Evolutionary conservation across 1,140 invertebrate species (phyloP), one percentile per base, ranked within the genome.

Genomic region (Drosophila orena): DNA sequence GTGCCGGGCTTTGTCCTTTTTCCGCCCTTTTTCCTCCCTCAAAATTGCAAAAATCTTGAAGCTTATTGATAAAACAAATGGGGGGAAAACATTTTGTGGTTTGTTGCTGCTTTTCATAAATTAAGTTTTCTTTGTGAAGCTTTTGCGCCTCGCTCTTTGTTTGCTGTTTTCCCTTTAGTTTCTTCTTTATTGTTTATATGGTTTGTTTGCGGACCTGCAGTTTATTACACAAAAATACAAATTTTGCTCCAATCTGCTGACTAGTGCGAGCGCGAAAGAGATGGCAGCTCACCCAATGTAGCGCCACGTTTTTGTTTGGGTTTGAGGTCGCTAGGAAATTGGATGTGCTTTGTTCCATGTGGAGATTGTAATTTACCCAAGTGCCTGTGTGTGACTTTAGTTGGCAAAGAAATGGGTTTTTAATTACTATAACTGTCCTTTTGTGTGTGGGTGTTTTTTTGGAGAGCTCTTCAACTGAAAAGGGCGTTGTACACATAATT

Each of bases 391-490:
- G 15, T 57, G 34, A 61, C 12, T 46, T 27, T 17, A 55, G 53
- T 27, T 75, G 76, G 52, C 70, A 83, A 47, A 50, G 43, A 76
- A 84, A 84, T 84, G 80, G 42, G 22, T 60, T 76, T 84, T 80
- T 84, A 80, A 84, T 85, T 84, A 75, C 50, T 52, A 69, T 65
- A 77, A 80, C 61, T 50, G 53, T 69, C 53, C 75, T 66, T 84
- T 79, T 84, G 71, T 75, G 71, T 75, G 54, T 75, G 54, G 44
- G 55, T 42, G 30, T 40, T 40, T 47, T 61, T 66, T 42, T 14
- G 22, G 24, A 27, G 40, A 50, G 52, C 59, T 61, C 42, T 27
- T 20, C 30, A 34, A 11, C 44, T 69, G 55, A 59, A 30, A 30
- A 30, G 71, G 64, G 80, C 71, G 60, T 84, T 66, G 64, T 66